These are phyloP conservation scores for Megastigmus dorsalis DNA, from an alignment of 2,888 invertebrate species.

Conservation along the genomic window DNA sequence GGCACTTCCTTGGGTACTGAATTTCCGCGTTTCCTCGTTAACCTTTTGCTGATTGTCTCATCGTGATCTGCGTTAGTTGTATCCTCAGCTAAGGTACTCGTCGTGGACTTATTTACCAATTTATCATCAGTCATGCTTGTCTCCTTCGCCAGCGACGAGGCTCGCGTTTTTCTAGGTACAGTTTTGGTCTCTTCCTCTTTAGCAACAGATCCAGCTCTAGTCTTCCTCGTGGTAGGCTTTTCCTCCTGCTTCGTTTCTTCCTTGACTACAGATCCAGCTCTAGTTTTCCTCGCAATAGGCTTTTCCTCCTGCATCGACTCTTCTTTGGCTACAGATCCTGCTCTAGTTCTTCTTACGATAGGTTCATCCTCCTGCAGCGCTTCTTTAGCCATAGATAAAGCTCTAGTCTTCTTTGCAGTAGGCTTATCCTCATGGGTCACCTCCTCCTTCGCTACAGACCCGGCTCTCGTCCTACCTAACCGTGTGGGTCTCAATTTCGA, in stretches of 20 bases:
- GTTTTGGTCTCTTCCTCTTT: conserved; percentile 53
- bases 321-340: conserved; percentile 54
- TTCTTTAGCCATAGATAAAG: conserved; percentile 41
- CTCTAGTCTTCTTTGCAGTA: conserved; percentile 40
- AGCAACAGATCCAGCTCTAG: conserved; percentile 36
- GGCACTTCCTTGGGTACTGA: conserved; percentile 64
- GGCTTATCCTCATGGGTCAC: neutral
- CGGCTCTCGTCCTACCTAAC: conserved; percentile 16
- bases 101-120: neutral
- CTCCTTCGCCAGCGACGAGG: conserved; percentile 4
- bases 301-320: neutral
- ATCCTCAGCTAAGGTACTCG: conserved; percentile 45
- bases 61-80: neutral
- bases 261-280: conserved; percentile 36
- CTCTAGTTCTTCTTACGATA: conserved; percentile 10
- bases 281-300: conserved; percentile 11
- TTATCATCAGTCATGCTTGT: conserved; percentile 1
- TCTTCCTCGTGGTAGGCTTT: neutral
- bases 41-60: conserved; percentile 24
- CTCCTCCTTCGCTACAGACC: neutral
- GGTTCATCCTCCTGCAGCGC: neutral
- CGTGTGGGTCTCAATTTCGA: too few relatives aligned
- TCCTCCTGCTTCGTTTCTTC: conserved; percentile 31
- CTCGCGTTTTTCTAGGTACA: conserved; percentile 39
- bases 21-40: conserved; percentile 57